These are phyloP conservation scores for Falco cherrug DNA, from an alignment of 2,797 vertebrate species.

Conservation along the genomic window DNA sequence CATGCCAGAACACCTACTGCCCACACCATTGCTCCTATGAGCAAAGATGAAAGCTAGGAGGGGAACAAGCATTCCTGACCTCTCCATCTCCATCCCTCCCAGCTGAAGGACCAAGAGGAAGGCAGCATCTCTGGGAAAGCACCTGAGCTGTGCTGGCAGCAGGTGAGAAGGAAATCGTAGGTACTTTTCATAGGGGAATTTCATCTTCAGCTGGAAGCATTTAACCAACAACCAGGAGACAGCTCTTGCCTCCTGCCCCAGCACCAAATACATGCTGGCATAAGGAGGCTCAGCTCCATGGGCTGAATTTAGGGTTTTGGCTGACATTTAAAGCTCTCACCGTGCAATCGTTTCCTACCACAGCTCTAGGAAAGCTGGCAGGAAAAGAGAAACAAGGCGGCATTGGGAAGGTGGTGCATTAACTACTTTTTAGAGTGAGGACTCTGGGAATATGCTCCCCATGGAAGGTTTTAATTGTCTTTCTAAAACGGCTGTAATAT, in stretches of 20 bases:
- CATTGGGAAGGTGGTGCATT: neutral
- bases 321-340: neutral
- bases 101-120: neutral
- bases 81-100: neutral
- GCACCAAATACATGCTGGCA: neutral
- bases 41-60: neutral
- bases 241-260: neutral
- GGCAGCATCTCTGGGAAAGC: neutral
- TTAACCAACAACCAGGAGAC: neutral
- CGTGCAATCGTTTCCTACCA: neutral
- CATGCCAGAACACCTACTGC: neutral
- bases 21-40: fast-evolving
- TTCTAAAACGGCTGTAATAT: neutral
- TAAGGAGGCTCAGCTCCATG: neutral
- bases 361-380: conserved; percentile 8
- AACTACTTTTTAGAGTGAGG: neutral
- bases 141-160: neutral
- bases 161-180: neutral
- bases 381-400: neutral
- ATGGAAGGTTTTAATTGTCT: conserved; percentile 25
- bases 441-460: neutral
- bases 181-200: conserved; percentile 3
- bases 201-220: neutral
- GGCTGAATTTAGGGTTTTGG: neutral
- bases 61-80: neutral